A percentile compares a stretch with the other conserved stretches of the same genome.
phyloP scores from a whole-genome alignment of 30 jellyfish, hydroid and myxozoan species.

The Cassiopea xamachana region DNA sequence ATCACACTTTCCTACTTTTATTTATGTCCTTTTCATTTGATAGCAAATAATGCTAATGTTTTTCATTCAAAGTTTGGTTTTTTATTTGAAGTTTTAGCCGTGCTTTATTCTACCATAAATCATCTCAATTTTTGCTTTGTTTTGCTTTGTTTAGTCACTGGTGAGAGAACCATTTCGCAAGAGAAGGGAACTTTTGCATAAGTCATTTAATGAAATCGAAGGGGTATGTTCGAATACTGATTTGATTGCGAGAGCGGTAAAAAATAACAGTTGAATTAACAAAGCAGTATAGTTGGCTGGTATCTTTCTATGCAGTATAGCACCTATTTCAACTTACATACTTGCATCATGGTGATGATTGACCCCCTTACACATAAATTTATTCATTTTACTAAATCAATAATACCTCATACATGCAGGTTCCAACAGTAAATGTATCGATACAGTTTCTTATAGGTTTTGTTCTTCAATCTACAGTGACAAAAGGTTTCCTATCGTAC shows the following conservation, averaged over 20 bases:
- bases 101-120: neutral
- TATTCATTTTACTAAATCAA: no score
- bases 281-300: no score
- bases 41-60: neutral
- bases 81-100: neutral
- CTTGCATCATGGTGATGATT: no score
- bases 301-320: no score
- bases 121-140: neutral
- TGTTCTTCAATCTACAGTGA: no score
- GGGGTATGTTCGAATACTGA: conserved; percentile 70
- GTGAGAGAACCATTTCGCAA: conserved; percentile 85
- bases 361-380: no score
- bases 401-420: no score
- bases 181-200: conserved; percentile 77
- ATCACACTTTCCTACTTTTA: neutral
- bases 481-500: no score
- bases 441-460: no score
- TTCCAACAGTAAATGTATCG: no score
- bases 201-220: conserved; percentile 77
- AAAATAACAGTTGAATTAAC: neutral
- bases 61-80: neutral
- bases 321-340: no score
- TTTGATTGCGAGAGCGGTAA: neutral
- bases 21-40: neutral
- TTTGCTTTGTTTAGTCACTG: conserved; percentile 68